A percentile compares a stretch with the other conserved stretches of the same genome.
These are phyloP conservation scores for Rotaria socialis DNA, from an alignment of 2,888 invertebrate species.

Conservation along the genomic window DNA sequence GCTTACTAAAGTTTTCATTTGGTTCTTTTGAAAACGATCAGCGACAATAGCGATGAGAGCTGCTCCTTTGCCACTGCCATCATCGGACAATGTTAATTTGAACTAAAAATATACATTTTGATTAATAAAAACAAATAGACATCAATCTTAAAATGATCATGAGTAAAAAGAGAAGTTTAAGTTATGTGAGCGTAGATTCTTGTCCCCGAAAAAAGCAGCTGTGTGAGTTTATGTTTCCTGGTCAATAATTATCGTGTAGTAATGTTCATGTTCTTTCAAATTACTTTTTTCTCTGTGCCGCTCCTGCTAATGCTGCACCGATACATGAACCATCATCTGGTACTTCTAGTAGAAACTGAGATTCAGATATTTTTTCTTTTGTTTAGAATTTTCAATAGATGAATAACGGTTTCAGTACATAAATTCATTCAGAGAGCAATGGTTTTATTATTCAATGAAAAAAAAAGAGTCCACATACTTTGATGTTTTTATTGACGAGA, in stretches of 20 bases:
- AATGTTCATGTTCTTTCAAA: background rate
- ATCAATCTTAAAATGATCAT: background rate
- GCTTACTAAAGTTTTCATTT: background rate
- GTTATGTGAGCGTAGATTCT: background rate
- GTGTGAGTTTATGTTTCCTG: background rate
- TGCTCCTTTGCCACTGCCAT: constrained; percentile 45
- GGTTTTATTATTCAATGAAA: background rate
- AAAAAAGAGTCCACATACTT: background rate
- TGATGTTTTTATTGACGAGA: constrained; percentile 27
- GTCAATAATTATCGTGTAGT: background rate
- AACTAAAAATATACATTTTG: background rate
- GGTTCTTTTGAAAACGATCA: constrained; percentile 9
- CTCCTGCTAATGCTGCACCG: background rate
- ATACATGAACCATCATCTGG: background rate
- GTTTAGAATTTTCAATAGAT: background rate
- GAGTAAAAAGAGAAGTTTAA: background rate
- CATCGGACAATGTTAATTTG: constrained; percentile 38
- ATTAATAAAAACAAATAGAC: background rate
- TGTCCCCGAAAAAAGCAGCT: background rate
- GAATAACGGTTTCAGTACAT: too few species aligned
- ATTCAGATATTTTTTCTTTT: background rate
- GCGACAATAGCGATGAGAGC: constrained; percentile 44
- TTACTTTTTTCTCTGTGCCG: background rate
- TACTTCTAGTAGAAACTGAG: background rate
- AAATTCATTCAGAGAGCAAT: too few species aligned